Conservation (phyloP, 2,113 vertebrate species). For the Indicator indicator region DNA sequence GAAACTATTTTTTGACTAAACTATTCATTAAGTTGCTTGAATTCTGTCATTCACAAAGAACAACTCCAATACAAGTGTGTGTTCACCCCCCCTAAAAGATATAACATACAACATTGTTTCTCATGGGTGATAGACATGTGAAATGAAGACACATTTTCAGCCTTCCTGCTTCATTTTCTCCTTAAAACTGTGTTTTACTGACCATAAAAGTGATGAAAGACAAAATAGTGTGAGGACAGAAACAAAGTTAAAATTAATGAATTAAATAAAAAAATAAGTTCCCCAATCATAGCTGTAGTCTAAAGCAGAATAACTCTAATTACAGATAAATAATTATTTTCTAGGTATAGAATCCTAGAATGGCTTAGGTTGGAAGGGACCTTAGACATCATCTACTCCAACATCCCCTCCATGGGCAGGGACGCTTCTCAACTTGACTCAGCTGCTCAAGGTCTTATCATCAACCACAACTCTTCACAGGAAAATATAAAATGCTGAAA, state of each 20-base stretch:
- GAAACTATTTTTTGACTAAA: conserved; percentile 2
- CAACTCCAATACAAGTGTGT: not conserved
- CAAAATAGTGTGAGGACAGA: not conserved
- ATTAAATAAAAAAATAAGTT: conserved; percentile 13
- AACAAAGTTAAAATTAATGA: not conserved
- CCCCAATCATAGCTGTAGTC: not conserved
- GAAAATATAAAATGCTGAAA: conserved; percentile 47
- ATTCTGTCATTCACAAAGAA: not conserved
- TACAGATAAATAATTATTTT: too few relatives aligned
- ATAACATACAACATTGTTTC: too few relatives aligned
- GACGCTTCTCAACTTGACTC: too few relatives aligned
- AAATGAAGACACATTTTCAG: not conserved
- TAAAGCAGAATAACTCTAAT: conserved; percentile 46
- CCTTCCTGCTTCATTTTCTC: not conserved
- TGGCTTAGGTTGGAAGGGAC: conserved; percentile 26
- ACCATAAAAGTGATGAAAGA: not conserved
- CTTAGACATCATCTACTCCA: too few relatives aligned
- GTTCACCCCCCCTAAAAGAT: not conserved
- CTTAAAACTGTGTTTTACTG: not conserved
- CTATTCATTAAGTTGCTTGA: not conserved
- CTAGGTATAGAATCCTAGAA: conserved; percentile 8
- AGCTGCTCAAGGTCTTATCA: not conserved
- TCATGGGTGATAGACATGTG: not conserved
- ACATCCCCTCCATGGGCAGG: too few relatives aligned
- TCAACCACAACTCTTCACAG: conserved; percentile 20